Percentiles rank a stretch among this genome's conserved stretches.
These are phyloP conservation scores for Propithecus coquereli DNA, from an alignment of 2,113 vertebrate genomes.

Conservation along the genomic window DNA sequence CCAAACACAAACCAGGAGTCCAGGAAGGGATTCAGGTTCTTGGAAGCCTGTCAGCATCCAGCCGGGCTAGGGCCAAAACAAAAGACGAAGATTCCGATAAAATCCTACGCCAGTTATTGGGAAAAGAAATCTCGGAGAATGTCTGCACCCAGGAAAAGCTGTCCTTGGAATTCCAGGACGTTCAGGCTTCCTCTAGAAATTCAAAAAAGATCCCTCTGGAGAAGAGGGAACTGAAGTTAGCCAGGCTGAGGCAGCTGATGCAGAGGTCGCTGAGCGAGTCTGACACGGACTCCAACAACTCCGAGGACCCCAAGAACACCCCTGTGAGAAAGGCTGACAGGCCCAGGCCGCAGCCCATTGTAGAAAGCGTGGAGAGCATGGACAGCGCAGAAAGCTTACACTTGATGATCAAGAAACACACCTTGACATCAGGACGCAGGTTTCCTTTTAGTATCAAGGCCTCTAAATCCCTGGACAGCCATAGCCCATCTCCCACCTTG, in stretches of 20 bases:
- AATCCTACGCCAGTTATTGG: slow-evolving; percentile 90
- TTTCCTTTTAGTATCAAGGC: slow-evolving; percentile 88
- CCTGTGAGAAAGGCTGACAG: slow-evolving; percentile 84
- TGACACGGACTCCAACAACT: slow-evolving; percentile 90
- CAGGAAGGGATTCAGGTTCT: slow-evolving; percentile 84
- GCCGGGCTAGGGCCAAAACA: slow-evolving; percentile 84
- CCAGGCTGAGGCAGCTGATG: slow-evolving; percentile 93
- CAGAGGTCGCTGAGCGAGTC: slow-evolving; percentile 94
- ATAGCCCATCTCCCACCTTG: slow-evolving; percentile 91
- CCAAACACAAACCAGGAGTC: slow-evolving; percentile 80
- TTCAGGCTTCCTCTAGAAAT: slow-evolving; percentile 79
- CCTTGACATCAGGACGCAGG: slow-evolving; percentile 85
- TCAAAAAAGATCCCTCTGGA: slow-evolving; percentile 86
- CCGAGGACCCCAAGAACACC: slow-evolving; percentile 89
- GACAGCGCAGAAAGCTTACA: slow-evolving; percentile 86
- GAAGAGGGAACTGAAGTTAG: slow-evolving; percentile 92
- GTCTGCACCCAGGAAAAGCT: slow-evolving; percentile 88
- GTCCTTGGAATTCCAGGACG: slow-evolving; percentile 88
- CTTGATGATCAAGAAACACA: slow-evolving; percentile 89
- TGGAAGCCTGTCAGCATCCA: slow-evolving; percentile 77
- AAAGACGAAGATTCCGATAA: slow-evolving; percentile 91
- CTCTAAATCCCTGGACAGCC: slow-evolving; percentile 90
- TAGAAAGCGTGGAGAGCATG: slow-evolving; percentile 86
- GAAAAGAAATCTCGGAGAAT: slow-evolving; percentile 90
- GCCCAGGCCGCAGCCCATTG: slow-evolving; percentile 90